A percentile compares a stretch with the other conserved stretches of the same genome.
phyloP scores from a whole-genome alignment of 2,888 invertebrate genomes.

The Hypselothyrea guttata region DNA sequence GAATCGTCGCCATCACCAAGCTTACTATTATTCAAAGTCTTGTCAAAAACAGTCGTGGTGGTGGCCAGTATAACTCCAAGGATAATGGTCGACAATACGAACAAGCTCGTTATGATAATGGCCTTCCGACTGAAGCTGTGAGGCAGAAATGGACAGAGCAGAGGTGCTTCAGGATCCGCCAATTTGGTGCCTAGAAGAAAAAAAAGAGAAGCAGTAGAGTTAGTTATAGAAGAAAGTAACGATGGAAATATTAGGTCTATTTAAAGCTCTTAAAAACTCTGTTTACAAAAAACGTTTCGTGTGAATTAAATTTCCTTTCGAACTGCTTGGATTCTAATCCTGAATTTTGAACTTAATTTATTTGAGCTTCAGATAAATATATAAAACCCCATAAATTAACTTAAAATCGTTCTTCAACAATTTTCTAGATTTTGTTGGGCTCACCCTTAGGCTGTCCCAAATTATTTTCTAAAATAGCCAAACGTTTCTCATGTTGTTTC shows the following conservation, averaged over 20 bases:
- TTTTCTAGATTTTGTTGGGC: too few species aligned
- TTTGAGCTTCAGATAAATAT: too few species aligned
- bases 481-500: conserved; percentile 55
- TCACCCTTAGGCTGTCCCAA: conserved; percentile 32
- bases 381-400: too few species aligned
- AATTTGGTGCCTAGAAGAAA: conserved; percentile 53
- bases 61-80: conserved; percentile 63
- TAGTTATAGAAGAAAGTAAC: too few species aligned
- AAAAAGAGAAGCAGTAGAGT: not conserved
- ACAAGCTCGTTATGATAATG: conserved; percentile 49
- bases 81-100: conserved; percentile 60
- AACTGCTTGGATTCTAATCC: too few species aligned
- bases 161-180: conserved; percentile 39
- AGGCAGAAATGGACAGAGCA: conserved; percentile 58
- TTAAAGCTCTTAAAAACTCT: too few species aligned
- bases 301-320: too few species aligned
- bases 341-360: too few species aligned
- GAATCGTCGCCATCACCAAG: conserved; percentile 82
- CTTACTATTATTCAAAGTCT: conserved; percentile 78
- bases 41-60: conserved; percentile 62
- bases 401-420: too few species aligned
- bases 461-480: conserved; percentile 39
- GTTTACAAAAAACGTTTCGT: too few species aligned
- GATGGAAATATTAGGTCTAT: too few species aligned
- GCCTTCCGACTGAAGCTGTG: conserved; percentile 56